Percentiles rank a stretch among this genome's conserved stretches.
Conservation (phyloP, 2,888 invertebrate species). For the Octonoba sinensis region DNA sequence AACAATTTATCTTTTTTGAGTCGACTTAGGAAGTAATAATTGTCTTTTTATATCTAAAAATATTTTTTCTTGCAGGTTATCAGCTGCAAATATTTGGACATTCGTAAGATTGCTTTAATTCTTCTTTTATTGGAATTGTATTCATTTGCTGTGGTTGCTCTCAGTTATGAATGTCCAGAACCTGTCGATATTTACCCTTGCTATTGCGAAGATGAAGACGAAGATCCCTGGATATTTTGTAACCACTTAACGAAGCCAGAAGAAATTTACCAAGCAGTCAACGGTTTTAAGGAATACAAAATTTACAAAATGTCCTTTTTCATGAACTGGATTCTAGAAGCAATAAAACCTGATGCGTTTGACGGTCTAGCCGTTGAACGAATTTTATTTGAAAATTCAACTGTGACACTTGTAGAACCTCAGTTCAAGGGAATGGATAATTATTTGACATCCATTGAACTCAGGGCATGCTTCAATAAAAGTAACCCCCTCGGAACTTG, state of each 20-base stretch:
- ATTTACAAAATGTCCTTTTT: constrained; percentile 55
- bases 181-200: constrained; percentile 52
- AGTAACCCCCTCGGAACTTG: constrained; percentile 41
- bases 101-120: no score
- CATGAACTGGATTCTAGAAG: constrained; percentile 51
- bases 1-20: no score
- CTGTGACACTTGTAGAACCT: constrained; percentile 28
- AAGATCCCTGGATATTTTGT: constrained; percentile 30
- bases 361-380: constrained; percentile 31
- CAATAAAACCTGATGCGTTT: constrained; percentile 47
- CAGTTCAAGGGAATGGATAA: constrained; percentile 48
- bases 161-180: constrained; percentile 40
- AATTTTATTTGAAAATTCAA: constrained; percentile 53
- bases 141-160: not conserved
- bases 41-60: not conserved
- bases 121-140: no score
- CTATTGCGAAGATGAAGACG: constrained; percentile 57
- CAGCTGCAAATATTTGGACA: no score
- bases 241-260: constrained; percentile 43
- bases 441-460: constrained; percentile 19
- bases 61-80: not conserved
- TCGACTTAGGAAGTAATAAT: not conserved
- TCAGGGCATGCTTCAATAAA: constrained; percentile 37
- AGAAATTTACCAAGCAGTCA: constrained; percentile 21
- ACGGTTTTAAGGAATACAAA: constrained; percentile 35